Base-by-base conservation (phyloP, 2,113 vertebrate genomes). In the Sapayoa aenigma region DNA sequence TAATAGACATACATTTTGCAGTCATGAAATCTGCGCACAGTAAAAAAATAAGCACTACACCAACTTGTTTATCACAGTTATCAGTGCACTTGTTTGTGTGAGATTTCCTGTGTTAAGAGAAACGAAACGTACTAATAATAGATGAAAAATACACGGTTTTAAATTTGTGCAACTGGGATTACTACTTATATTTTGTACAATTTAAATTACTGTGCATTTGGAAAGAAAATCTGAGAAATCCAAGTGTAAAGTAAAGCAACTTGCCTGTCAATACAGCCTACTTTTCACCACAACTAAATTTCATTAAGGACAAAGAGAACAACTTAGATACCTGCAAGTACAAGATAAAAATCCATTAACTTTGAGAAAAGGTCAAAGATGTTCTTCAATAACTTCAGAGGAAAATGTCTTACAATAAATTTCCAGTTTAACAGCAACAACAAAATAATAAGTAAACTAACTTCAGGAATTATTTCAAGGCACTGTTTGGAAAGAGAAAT, bases 71-170 rank as follows among this genome's bases (percentile, higher is more conserved):
- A 96, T 96, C 95, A 92, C 96, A 96, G 94, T 84, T 97, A 97
- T 95, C 95, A 88, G 92, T 95, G 95, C 93, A 95, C 95, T 97
- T 97, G 96, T 97, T 97, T 97, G 95, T 88, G 92, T 95, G 96
- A 93, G 84, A 97, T 97, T 97, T 97, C 97, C 96, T 97, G 96
- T 95, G 96, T 73, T 95, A 96, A 90, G 93, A 97, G 96, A 96
- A 97, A 95, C 37, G 94, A 97, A 97, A 90, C 89, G 73, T 90
- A 91, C 94, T 97, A 97, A 92, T 96, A 96, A 95, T 93, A 97
- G 92, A 94, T 66, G 44, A 68, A 85, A 97, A 97, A 96, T 92
- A 75, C 68, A 91, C 93, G 95, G 71, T 90, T 95, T 95, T 89
- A 63, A 89, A 89, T 95, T 92, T 89, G 33, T 89, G 84, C 69